These are phyloP conservation scores for Hippoglossus stenolepis DNA, from an alignment of 2,113 vertebrate genomes.

Conservation along the genomic window DNA sequence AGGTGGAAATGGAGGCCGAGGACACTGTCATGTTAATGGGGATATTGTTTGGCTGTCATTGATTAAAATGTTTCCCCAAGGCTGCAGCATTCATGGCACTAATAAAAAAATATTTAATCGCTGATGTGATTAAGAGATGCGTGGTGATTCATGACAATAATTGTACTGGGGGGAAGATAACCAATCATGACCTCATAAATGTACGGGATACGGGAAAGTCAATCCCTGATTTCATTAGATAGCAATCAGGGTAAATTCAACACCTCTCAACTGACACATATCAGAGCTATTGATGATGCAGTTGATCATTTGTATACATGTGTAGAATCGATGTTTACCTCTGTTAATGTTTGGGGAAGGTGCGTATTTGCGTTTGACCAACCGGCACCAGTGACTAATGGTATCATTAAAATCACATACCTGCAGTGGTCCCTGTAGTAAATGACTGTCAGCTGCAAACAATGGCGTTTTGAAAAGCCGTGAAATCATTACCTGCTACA, in stretches of 20 bases:
- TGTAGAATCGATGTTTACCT: background rate
- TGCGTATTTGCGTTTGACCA: conserved; percentile 56
- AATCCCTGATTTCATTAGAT: conserved; percentile 66
- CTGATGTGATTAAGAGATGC: conserved; percentile 76
- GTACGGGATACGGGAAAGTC: conserved; percentile 46
- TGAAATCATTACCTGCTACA: conserved; percentile 55
- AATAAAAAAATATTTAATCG: conserved; percentile 72
- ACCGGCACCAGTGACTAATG: conserved; percentile 68
- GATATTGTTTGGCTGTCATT: conserved; percentile 77
- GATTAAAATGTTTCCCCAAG: conserved; percentile 79
- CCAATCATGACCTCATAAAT: conserved; percentile 64
- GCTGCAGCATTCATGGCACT: conserved; percentile 57
- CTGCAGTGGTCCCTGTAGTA: conserved; percentile 63
- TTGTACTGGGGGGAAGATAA: conserved; percentile 58
- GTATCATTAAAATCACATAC: conserved; percentile 77
- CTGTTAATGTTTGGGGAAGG: background rate
- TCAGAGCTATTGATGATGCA: background rate
- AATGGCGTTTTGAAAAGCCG: conserved; percentile 48
- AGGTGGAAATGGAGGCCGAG: conserved; percentile 43
- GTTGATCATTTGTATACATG: conserved; percentile 18
- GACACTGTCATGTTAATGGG: conserved; percentile 71
- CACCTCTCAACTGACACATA: conserved; percentile 29
- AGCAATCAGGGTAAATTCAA: conserved; percentile 51
- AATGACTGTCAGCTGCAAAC: conserved; percentile 67
- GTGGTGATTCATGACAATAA: conserved; percentile 78